Evolutionary conservation across 2,113 vertebrate species (phyloP), one percentile per base, ranked within the genome.

Genomic region (Myxocyprinus asiaticus): DNA sequence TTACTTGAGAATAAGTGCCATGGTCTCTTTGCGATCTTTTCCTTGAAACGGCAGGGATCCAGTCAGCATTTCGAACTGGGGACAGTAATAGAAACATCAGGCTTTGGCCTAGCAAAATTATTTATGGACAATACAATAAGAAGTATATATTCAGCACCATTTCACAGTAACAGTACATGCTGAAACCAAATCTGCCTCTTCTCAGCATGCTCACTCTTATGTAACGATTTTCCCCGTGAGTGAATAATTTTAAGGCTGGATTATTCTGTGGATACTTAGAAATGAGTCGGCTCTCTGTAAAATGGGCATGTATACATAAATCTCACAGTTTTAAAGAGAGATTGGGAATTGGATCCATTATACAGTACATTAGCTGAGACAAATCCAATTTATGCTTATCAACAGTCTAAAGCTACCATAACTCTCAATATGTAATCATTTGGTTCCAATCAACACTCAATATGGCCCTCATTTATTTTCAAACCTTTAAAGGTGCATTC

Each of bases 1-100:
- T 96, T 93, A 99, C 97, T 99, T 99, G 63, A 99, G 94, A 88
- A 99, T 98, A 75, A 98, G 94, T 0, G 96, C 95, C 97, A 99
- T 99, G 14, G 97, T 99, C 89, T 99, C 97, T 88, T 99, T 99
- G 33, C 97, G 92, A 90, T 99, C 97, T 90, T 99, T 99, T 75
- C 97, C 97, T 88, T 99, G 97, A 90, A 99, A 99, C 0, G 97
- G 97, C 84, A 99, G 89, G 0, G 97, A 97, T 59, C 97, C 97
- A 0, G 97, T 99, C 89, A 99, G 88, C 97, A 99, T 99, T 92
- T 99, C 97, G 85, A 98, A 99, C 97, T 99, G 90, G 88, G 85
- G 81, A 62, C 1, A 82, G 56, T 44, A 55, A 79, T 78, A 88
- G 7, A 77, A 11, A 82, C 7, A 43, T 85, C 53, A 83, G 65